These are phyloP conservation scores for Eilema sororculum DNA, from an alignment of 2,888 invertebrate species.

Conservation along the genomic window DNA sequence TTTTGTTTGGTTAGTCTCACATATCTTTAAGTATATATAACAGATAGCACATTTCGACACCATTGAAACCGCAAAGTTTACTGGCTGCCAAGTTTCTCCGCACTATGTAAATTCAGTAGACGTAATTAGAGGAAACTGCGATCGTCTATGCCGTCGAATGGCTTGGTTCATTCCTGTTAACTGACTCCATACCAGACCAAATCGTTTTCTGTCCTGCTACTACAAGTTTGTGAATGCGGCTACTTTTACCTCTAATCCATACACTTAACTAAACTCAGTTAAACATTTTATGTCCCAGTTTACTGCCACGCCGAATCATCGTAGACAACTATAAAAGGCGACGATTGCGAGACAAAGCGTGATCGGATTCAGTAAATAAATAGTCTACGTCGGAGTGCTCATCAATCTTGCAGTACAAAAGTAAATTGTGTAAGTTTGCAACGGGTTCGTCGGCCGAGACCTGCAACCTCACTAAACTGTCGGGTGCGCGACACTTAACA, in stretches of 20 bases:
- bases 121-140: slow-evolving; percentile 74
- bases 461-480: slow-evolving; percentile 81
- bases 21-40: slow-evolving; percentile 43
- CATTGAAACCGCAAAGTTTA: slow-evolving; percentile 64
- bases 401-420: slow-evolving; percentile 81
- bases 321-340: slow-evolving; percentile 76
- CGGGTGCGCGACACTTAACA: slow-evolving; percentile 79
- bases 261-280: slow-evolving; percentile 53
- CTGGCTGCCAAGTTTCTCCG: slow-evolving; percentile 73
- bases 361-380: slow-evolving; percentile 84
- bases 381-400: slow-evolving; percentile 79
- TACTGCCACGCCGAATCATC: slow-evolving; percentile 69
- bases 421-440: slow-evolving; percentile 80
- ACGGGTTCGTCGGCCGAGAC: slow-evolving; percentile 79
- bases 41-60: slow-evolving; percentile 60
- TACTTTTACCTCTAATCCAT: slow-evolving; percentile 39
- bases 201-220: slow-evolving; percentile 60
- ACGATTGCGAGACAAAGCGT: slow-evolving; percentile 82
- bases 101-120: slow-evolving; percentile 73
- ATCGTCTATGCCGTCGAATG: slow-evolving; percentile 68
- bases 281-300: slow-evolving; percentile 74
- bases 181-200: slow-evolving; percentile 60
- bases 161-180: slow-evolving; percentile 63
- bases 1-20: slow-evolving; percentile 47
- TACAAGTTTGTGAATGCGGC: slow-evolving; percentile 54